Conservation (phyloP, 2,888 invertebrate genomes). For the Tortricodes alternella region DNA sequence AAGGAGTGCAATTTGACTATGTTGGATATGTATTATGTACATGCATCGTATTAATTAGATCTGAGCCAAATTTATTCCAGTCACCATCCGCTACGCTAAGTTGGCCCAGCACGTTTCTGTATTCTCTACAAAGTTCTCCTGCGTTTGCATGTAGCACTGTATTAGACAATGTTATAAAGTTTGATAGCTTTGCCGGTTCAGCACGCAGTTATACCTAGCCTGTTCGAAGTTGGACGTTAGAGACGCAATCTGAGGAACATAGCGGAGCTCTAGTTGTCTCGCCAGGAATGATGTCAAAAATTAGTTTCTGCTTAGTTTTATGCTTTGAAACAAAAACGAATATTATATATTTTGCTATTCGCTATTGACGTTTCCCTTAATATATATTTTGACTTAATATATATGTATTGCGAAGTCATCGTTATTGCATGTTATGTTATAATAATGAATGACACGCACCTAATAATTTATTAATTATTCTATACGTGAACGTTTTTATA, state of each 20-base stretch:
- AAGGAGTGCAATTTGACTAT: too few relatives aligned
- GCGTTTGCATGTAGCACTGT: constrained; percentile 30
- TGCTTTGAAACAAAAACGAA: neutral
- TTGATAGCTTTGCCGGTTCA: constrained; percentile 23
- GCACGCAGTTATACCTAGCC: constrained; percentile 21
- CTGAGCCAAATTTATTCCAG: constrained; percentile 19
- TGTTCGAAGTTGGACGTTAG: constrained; percentile 15
- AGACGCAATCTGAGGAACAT: constrained; percentile 22
- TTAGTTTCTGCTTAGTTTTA: constrained; percentile 5
- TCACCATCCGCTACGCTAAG: constrained; percentile 17
- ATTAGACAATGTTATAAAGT: constrained; percentile 31
- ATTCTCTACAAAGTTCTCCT: constrained; percentile 16
- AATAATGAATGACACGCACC: too few relatives aligned
- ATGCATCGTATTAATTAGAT: too few relatives aligned
- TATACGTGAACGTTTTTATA: too few relatives aligned
- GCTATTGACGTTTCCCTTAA: neutral
- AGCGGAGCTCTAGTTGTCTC: neutral
- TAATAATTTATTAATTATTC: too few relatives aligned
- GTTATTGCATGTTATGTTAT: too few relatives aligned
- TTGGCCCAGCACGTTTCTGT: constrained; percentile 7
- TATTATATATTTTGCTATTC: neutral
- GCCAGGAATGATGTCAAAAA: constrained; percentile 9
- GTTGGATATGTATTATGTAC: too few relatives aligned
- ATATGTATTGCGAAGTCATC: neutral
- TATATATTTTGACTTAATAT: neutral